These are phyloP conservation scores for Psococerastis gibbosa DNA, from an alignment of 2,888 invertebrate genomes.

Conservation along the genomic window DNA sequence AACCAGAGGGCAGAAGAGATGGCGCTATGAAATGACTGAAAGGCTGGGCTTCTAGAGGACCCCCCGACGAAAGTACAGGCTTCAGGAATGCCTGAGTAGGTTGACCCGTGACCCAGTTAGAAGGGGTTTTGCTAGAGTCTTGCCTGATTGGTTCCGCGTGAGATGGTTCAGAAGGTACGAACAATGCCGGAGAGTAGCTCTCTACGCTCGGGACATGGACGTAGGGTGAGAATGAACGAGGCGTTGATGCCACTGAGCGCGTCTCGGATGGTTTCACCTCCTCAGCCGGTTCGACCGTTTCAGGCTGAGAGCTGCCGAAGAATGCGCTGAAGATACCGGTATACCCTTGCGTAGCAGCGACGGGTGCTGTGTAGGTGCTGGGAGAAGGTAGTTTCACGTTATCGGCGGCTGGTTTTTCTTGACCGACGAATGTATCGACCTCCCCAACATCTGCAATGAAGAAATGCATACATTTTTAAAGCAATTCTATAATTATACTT, in stretches of 20 bases:
- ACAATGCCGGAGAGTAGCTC: conserved; percentile 1
- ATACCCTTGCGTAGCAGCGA: neutral
- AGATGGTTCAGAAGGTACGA: neutral
- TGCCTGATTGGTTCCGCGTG: too few species aligned
- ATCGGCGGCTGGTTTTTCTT: conserved; percentile 13
- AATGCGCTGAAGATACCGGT: conserved; percentile 1
- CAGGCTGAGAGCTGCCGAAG: neutral
- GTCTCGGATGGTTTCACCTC: neutral
- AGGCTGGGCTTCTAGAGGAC: too few species aligned
- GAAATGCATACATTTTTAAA: too few species aligned
- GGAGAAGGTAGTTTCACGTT: neutral
- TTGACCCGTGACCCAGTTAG: too few species aligned
- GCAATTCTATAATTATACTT: too few species aligned
- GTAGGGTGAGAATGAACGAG: neutral
- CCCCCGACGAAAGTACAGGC: too few species aligned
- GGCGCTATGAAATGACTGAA: too few species aligned
- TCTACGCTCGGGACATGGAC: conserved; percentile 3
- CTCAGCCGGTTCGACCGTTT: neutral
- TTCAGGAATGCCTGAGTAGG: too few species aligned
- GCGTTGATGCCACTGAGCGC: neutral
- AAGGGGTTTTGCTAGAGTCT: too few species aligned
- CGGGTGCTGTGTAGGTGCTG: neutral
- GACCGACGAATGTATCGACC: conserved; percentile 21
- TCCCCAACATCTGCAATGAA: conserved; percentile 20
- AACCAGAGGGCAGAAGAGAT: too few species aligned